Percentiles rank a stretch among this genome's conserved stretches.
phyloP scores from a whole-genome alignment of 2,888 invertebrate species.

The Gasteruption jaculator region DNA sequence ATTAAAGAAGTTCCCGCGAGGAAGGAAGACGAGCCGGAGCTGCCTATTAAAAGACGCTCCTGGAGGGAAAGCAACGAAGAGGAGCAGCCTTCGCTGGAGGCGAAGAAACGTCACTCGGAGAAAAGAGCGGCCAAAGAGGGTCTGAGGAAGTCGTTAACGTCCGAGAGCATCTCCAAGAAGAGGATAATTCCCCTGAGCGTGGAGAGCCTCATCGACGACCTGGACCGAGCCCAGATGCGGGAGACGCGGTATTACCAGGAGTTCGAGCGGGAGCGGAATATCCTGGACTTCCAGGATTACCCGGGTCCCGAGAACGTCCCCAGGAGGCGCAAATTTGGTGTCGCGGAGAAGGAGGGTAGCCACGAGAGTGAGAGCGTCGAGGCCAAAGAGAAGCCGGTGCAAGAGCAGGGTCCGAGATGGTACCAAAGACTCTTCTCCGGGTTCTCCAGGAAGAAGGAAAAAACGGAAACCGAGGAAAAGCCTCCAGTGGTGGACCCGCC shows the following conservation, averaged over 20 bases:
- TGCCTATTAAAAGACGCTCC: neutral
- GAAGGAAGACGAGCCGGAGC: conserved; percentile 6
- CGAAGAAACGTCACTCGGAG: conserved; percentile 11
- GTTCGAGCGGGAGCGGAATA: conserved; percentile 29
- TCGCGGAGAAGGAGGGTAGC: conserved; percentile 36
- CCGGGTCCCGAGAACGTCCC: conserved; percentile 3
- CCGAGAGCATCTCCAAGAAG: conserved; percentile 32
- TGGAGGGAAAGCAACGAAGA: conserved; percentile 15
- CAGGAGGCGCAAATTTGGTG: conserved; percentile 32
- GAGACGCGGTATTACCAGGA: conserved; percentile 21
- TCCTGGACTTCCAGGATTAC: conserved; percentile 29
- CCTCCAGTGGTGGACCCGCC: conserved; percentile 24
- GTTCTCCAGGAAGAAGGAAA: conserved; percentile 24
- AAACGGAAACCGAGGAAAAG: conserved; percentile 34
- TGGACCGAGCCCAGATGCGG: conserved; percentile 32
- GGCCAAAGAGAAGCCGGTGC: conserved; percentile 31
- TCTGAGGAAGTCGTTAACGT: conserved; percentile 15
- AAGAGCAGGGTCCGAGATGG: conserved; percentile 33
- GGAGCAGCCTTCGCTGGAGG: conserved; percentile 10
- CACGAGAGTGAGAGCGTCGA: conserved; percentile 26
- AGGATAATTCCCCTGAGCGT: conserved; percentile 44
- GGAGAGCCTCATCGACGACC: conserved; percentile 35
- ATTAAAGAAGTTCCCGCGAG: conserved; percentile 25
- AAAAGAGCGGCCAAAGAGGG: neutral
- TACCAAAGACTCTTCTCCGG: conserved; percentile 30